These are phyloP conservation scores for Drosophila ezoana DNA, from an alignment of 2,888 invertebrate species.

Conservation along the genomic window DNA sequence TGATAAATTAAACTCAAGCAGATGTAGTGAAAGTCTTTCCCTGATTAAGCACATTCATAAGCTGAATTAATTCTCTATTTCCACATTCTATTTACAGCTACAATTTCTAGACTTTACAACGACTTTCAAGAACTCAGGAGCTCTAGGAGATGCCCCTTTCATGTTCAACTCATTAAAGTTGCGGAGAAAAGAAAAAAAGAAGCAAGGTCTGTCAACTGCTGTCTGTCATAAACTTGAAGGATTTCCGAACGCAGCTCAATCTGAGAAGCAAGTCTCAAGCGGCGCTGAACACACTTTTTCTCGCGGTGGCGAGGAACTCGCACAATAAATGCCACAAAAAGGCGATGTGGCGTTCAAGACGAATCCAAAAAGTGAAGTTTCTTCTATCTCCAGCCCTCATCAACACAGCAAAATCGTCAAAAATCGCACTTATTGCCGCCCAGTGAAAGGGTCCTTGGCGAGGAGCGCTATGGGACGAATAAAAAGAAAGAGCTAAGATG, in stretches of 20 bases:
- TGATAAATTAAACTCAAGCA: constrained; percentile 27
- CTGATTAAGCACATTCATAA: constrained; percentile 31
- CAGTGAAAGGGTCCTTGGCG: constrained; percentile 52
- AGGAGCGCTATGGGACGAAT: constrained; percentile 2
- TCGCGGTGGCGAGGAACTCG: constrained; percentile 40
- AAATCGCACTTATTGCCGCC: constrained; percentile 77
- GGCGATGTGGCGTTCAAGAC: constrained; percentile 20
- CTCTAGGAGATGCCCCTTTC: constrained; percentile 24
- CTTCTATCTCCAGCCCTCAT: constrained; percentile 56
- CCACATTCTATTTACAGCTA: constrained; percentile 56
- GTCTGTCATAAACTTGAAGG: constrained; percentile 20
- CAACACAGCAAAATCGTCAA: constrained; percentile 75
- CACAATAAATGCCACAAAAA: constrained; percentile 76
- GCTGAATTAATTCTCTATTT: constrained; percentile 4
- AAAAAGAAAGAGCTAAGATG: constrained; percentile 28
- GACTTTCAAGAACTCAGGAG: constrained; percentile 21
- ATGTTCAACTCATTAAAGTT: constrained; percentile 72
- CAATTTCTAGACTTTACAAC: constrained; percentile 33
- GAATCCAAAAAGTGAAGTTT: constrained; percentile 30
- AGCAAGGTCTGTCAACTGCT: background rate
- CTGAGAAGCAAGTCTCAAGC: constrained; percentile 35
- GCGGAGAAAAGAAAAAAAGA: constrained; percentile 26
- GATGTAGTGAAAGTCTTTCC: constrained; percentile 32
- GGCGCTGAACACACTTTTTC: constrained; percentile 39
- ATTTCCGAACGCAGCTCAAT: constrained; percentile 30